A percentile compares a stretch with the other conserved stretches of the same genome.
Evolutionary conservation across 2,797 vertebrate species (phyloP).

Genomic region (Forpus xanthops): DNA sequence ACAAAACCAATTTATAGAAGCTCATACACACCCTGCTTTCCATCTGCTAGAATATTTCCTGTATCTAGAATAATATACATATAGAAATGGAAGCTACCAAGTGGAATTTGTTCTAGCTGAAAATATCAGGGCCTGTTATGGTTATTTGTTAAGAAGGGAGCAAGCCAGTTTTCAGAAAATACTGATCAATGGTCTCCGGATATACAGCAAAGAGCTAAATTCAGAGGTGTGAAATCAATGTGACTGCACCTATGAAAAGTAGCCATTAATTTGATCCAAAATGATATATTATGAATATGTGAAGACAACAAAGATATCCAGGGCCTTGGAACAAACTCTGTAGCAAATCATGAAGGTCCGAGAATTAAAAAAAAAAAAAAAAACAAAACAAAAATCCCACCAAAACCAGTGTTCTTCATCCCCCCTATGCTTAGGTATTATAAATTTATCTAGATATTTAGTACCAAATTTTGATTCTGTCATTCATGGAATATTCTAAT

Average conservation of each 20-base stretch:
- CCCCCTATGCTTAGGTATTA: background rate
- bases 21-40: background rate
- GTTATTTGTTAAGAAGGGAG: slow-evolving; percentile 34
- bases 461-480: background rate
- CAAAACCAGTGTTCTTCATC: background rate
- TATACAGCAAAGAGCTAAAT: slow-evolving; percentile 40
- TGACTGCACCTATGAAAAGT: slow-evolving; percentile 23
- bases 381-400: no score
- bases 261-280: slow-evolving; percentile 25
- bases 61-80: slow-evolving; percentile 32
- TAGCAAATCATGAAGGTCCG: background rate
- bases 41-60: slow-evolving; percentile 18
- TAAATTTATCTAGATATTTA: background rate
- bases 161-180: slow-evolving; percentile 9
- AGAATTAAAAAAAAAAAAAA: background rate
- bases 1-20: slow-evolving; percentile 16
- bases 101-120: slow-evolving; percentile 40
- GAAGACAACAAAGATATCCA: background rate
- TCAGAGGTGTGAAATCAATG: slow-evolving; percentile 54
- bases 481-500: background rate
- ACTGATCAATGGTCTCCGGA: slow-evolving; percentile 49
- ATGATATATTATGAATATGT: background rate
- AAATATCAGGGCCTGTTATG: slow-evolving; percentile 26
- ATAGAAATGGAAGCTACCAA: slow-evolving; percentile 37
- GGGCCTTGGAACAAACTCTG: background rate